These are phyloP conservation scores for Drosophila eugracilis DNA, from an alignment of 1,140 invertebrate species.

Conservation along the genomic window DNA sequence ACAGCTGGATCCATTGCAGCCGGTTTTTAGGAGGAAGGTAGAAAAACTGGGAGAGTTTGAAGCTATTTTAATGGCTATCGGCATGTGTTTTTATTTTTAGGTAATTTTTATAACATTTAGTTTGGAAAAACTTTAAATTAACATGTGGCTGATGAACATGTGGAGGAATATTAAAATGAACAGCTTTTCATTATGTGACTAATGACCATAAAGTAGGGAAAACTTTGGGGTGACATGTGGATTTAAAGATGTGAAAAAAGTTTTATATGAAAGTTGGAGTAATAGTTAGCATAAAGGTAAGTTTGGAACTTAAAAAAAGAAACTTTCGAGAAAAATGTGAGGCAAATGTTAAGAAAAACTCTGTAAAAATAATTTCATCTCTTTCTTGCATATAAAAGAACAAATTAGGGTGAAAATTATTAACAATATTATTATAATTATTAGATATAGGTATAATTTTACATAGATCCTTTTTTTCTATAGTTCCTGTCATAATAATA, in stretches of 20 bases:
- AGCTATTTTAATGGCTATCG: neutral
- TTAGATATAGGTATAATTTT: no score
- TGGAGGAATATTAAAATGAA: neutral
- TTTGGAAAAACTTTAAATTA: neutral
- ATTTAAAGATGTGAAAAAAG: neutral
- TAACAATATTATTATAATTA: no score
- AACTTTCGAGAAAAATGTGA: no score
- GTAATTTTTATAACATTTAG: no score
- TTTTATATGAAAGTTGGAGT: no score
- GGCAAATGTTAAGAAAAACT: no score
- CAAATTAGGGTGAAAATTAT: no score
- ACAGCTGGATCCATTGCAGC: slow-evolving; percentile 35
- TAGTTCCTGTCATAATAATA: no score
- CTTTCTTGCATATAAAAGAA: no score
- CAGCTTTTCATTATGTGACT: neutral
- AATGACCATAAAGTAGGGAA: neutral
- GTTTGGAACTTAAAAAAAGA: neutral
- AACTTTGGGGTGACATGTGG: neutral
- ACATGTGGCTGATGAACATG: neutral
- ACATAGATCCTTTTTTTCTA: no score
- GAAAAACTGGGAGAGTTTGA: neutral
- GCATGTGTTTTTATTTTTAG: neutral
- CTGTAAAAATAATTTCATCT: no score
- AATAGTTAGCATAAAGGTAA: no score
- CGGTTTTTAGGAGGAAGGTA: slow-evolving; percentile 3